Evolutionary conservation across 2,888 invertebrate genomes (phyloP).

Genomic region (Metopia argyrocephala): DNA sequence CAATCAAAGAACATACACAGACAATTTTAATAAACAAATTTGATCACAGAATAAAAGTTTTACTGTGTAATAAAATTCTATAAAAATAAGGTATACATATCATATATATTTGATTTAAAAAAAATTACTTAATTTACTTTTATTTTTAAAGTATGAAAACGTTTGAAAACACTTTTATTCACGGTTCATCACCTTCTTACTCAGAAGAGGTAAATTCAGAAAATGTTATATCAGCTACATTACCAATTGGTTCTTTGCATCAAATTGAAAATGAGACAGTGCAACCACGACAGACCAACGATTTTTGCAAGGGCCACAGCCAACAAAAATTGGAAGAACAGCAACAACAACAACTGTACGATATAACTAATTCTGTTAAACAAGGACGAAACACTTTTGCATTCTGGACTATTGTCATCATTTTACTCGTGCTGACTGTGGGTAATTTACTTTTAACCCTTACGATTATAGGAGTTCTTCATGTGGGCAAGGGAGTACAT

Average conservation of each 20-base stretch:
- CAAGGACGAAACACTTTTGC: conserved; percentile 81
- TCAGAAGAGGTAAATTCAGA: conserved; percentile 76
- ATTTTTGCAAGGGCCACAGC: conserved; percentile 59
- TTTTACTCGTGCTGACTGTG: conserved; percentile 85
- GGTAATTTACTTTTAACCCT: conserved; percentile 90
- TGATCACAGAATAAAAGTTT: neutral
- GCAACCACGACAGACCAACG: conserved; percentile 68
- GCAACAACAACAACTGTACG: neutral
- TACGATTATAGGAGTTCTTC: conserved; percentile 88
- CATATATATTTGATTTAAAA: no score
- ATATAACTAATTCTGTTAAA: conserved; percentile 24
- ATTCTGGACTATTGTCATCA: conserved; percentile 88
- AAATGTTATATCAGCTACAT: conserved; percentile 72
- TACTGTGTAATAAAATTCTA: no score
- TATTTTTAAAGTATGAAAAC: conserved; percentile 69
- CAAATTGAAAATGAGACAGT: conserved; percentile 66
- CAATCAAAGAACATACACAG: neutral
- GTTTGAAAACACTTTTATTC: conserved; percentile 76
- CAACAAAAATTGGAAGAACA: conserved; percentile 5
- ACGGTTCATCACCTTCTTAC: conserved; percentile 76
- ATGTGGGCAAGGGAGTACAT: conserved; percentile 90
- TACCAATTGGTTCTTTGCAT: conserved; percentile 68
- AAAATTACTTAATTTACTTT: neutral
- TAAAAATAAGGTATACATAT: no score
- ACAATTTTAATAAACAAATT: neutral